Evolutionary conservation across 2,888 invertebrate species (phyloP), one percentile per base, ranked within the genome.

Genomic region (Cecidostiba fungosa): DNA sequence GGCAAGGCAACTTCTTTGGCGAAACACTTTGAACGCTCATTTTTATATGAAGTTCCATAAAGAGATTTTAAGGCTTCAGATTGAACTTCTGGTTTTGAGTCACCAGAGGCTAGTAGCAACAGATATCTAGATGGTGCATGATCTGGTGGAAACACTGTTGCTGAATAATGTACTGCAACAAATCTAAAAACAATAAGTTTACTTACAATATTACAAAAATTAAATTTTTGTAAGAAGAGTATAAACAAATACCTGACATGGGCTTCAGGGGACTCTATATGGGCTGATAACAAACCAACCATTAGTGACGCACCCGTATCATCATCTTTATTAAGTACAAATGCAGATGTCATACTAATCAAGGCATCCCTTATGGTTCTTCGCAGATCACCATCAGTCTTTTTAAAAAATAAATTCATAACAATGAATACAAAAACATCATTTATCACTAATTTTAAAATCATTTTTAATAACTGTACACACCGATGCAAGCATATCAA

Each of bases 41-140:
- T 90, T 86, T 91, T 91, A 76, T 91, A 89, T 10, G 95, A 94
- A 12, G 95, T 95, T 0, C 97, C 97, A 91, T 97, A 97, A 10
- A 98, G 93, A 85, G 96, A 95, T 93, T 96, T 96, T 47, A 95
- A 92, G 0, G 97, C 97, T 94, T 97, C 97, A 6, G 94, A 94
- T 74, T 95, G 95, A 62, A 97, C 96, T 90, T 97, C 97, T 85
- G 96, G 96, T 94, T 97, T 97, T 86, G 95, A 95, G 92, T 98
- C 98, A 72, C 98, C 98, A 88, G 96, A 96, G 50, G 98, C 97
- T 82, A 98, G 93, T 26, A 98, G 94, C 81, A 98, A 93, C 14
- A 98, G 94, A 92, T 97, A 98, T 90, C 97, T 95, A 0, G 98
- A 97, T 0, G 97, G 96, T 0, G 97, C 96, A 92, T 97, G 97